Evolutionary conservation across 2,888 invertebrate species (phyloP).

Genomic region (Drosophila meridiana): DNA sequence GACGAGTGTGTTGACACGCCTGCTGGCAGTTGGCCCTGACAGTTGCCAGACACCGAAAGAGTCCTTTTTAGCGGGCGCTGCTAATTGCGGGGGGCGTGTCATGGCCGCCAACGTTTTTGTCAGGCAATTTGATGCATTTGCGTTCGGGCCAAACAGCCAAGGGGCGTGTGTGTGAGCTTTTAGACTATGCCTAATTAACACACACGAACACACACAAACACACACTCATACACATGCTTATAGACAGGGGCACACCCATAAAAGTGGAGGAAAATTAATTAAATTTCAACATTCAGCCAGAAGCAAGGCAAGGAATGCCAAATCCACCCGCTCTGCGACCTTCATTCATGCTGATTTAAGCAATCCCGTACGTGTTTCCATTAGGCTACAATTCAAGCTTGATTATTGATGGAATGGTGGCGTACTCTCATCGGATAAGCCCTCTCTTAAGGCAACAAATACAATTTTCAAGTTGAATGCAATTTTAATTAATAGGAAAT

Average conservation of each 20-base stretch:
- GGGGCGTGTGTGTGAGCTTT: conserved; percentile 67
- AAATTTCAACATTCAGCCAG: conserved; percentile 58
- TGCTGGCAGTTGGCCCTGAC: conserved; percentile 46
- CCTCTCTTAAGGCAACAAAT: conserved; percentile 58
- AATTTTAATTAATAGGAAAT: conserved; percentile 81
- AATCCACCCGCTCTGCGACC: not conserved
- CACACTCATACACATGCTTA: conserved; percentile 28
- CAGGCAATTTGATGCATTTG: conserved; percentile 75
- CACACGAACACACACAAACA: conserved; percentile 43
- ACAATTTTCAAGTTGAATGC: conserved; percentile 79
- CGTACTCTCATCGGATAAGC: not conserved
- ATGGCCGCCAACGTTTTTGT: conserved; percentile 61
- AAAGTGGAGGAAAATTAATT: conserved; percentile 73
- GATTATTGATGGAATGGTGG: conserved; percentile 57
- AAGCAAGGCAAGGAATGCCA: conserved; percentile 18
- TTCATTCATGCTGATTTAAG: conserved; percentile 60
- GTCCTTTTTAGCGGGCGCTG: conserved; percentile 28
- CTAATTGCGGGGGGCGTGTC: conserved; percentile 52
- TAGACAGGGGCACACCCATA: conserved; percentile 50
- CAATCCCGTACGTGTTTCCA: conserved; percentile 78
- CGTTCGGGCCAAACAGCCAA: conserved; percentile 32
- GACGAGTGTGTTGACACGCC: conserved; percentile 54
- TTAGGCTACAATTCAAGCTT: conserved; percentile 79
- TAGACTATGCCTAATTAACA: conserved; percentile 71
- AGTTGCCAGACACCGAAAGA: conserved; percentile 62